These are phyloP conservation scores for Siphlonurus alternatus DNA, from an alignment of 2,888 invertebrate genomes.

Conservation along the genomic window DNA sequence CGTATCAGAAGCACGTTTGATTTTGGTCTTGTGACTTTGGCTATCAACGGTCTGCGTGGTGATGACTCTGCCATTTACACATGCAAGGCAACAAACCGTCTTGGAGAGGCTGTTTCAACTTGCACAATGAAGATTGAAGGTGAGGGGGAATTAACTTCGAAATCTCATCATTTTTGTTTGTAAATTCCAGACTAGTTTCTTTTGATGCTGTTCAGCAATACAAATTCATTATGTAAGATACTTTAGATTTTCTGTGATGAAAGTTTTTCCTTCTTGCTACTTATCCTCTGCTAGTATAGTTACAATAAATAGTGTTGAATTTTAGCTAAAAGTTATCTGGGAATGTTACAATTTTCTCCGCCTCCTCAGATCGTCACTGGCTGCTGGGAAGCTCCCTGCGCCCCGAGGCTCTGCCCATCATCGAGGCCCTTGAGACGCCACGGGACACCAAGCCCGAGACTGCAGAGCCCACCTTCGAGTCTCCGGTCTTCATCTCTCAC, in stretches of 20 bases:
- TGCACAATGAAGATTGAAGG: slow-evolving; percentile 70
- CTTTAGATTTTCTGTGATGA: too few relatives aligned
- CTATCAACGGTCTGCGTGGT: slow-evolving; percentile 67
- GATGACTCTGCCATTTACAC: slow-evolving; percentile 94
- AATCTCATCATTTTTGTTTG: background rate
- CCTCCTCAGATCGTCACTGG: slow-evolving; percentile 55
- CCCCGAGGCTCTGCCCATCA: slow-evolving; percentile 74
- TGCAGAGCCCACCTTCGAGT: slow-evolving; percentile 63
- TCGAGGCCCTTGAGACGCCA: slow-evolving; percentile 71
- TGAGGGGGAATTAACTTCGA: slow-evolving; percentile 12
- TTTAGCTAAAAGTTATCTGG: too few relatives aligned
- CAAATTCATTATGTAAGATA: background rate
- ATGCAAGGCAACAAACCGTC: slow-evolving; percentile 81
- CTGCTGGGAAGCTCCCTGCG: slow-evolving; percentile 71
- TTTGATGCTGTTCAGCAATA: too few relatives aligned
- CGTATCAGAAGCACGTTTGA: slow-evolving; percentile 88
- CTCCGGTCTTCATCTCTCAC: slow-evolving; percentile 78
- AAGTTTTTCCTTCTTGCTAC: too few relatives aligned
- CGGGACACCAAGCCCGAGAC: slow-evolving; percentile 45
- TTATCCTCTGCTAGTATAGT: too few relatives aligned
- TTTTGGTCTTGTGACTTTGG: slow-evolving; percentile 87
- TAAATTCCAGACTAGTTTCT: background rate
- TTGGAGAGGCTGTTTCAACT: slow-evolving; percentile 89
- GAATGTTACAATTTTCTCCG: background rate
- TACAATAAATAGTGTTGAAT: too few relatives aligned